Base-by-base conservation (phyloP, 2,797 vertebrate genomes). In the Sebastes vulpes region DNA sequence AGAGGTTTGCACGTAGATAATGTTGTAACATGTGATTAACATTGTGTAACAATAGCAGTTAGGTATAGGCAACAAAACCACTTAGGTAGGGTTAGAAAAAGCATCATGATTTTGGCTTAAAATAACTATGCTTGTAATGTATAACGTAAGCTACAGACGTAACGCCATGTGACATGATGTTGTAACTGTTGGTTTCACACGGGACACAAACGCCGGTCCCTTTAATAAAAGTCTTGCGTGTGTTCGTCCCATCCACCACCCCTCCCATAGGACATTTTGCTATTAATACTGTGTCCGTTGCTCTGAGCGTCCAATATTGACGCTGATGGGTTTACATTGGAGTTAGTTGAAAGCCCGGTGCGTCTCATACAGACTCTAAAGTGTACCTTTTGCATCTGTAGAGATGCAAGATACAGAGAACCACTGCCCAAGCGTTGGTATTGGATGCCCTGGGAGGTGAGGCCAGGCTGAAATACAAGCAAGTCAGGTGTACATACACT, bases 21-120 rank as follows among this genome's bases (percentile, higher is more conserved):
- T 16, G 38, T 16, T 42, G 12, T 6, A 42, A 42, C 38, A 35
- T 12, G 38, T 42, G 12, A 2, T 42, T 16, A 42, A 42, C 38
- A 5, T 38, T 0, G 35, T 14, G 0, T 0, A 38, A 38, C 35
- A 38, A 38, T 38, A 2, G 35, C 5, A 5, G 12, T 42, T 16
- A 42, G 38, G 42, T 46, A 8, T 46, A 46, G 42, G 42, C 42
- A 46, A 46, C 0, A 46, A 46, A 46, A 8, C 0, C 16, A 46
- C 16, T 18, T 18, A 46, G 42, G 42, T 46, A 46, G 42, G 42
- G 42, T 46, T 46, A 46, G 42, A 46, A 46, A 46, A 1, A 46
- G 42, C 3, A 18, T 46, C 42, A 18, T 46, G 42, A 8, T 46
- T 46, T 46, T 18, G 16, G 16, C 42, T 46, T 46, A 46, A 46